Evolutionary conservation across 2,113 vertebrate genomes (phyloP).

Genomic region (Heterotilapia buettikoferi): DNA sequence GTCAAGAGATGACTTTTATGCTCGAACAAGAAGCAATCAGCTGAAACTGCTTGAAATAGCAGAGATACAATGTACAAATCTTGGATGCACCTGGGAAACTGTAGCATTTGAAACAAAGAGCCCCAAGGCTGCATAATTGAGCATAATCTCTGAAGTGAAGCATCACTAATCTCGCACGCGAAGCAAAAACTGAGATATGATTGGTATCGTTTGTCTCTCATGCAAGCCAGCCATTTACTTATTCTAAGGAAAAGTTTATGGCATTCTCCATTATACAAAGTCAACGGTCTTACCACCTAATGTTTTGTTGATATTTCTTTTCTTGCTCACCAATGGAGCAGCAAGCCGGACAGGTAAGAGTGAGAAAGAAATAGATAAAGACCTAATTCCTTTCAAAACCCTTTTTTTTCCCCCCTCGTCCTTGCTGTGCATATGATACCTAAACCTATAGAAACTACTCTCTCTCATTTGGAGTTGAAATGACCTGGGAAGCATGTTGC

Average conservation of each 20-base stretch:
- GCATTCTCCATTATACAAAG: constrained; percentile 17
- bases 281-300: constrained; percentile 72
- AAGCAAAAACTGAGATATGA: constrained; percentile 24
- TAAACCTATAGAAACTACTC: not conserved
- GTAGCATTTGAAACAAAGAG: constrained; percentile 34
- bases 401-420: rapidly evolving
- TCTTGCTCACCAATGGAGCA: constrained; percentile 91
- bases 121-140: constrained; percentile 58
- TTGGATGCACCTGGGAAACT: constrained; percentile 61
- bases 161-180: constrained; percentile 41
- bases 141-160: constrained; percentile 35
- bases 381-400: not conserved
- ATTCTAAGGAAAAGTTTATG: not conserved
- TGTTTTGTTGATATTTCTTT: constrained; percentile 73
- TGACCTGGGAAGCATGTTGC: not conserved
- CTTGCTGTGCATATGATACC: not conserved
- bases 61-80: constrained; percentile 40
- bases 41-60: constrained; percentile 50
- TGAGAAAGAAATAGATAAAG: not conserved
- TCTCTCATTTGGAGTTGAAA: not conserved
- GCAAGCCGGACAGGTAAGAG: constrained; percentile 99
- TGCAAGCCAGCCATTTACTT: not conserved
- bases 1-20: constrained; percentile 49
- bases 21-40: constrained; percentile 60
- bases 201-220: constrained; percentile 25